Percentiles rank a stretch among this genome's conserved stretches.
phyloP scores from a whole-genome alignment of 2,113 vertebrate species.

The Helogale parvula region DNA sequence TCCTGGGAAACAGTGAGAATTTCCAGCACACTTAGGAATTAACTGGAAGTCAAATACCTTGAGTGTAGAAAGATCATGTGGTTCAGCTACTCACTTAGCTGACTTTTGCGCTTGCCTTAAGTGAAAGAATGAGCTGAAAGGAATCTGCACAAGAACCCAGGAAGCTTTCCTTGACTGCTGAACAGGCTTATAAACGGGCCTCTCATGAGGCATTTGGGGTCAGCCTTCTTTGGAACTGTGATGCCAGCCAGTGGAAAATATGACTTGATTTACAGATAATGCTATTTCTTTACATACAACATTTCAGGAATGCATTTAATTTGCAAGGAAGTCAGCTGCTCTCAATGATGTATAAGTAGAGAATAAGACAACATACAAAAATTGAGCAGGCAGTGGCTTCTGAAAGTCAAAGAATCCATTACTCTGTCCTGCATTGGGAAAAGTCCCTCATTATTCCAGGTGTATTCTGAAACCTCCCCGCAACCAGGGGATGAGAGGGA shows the following conservation, averaged over 20 bases:
- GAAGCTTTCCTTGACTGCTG: accelerated
- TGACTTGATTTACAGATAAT: not conserved
- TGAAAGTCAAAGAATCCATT: not conserved
- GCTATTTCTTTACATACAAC: not conserved
- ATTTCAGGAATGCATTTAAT: not conserved
- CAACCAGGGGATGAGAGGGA: not conserved
- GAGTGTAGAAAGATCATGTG: accelerated
- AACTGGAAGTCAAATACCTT: accelerated
- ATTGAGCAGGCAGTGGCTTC: not conserved
- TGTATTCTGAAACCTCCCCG: not conserved
- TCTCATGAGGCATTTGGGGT: not conserved
- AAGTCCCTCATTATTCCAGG: not conserved
- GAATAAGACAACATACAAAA: not conserved
- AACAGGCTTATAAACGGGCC: no score
- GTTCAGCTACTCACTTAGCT: not conserved
- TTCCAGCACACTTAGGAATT: not conserved
- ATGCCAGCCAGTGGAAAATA: constrained; percentile 23
- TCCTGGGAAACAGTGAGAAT: not conserved
- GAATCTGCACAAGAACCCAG: not conserved
- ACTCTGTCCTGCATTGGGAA: not conserved
- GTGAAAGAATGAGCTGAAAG: accelerated
- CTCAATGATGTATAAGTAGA: not conserved
- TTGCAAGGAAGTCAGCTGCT: not conserved
- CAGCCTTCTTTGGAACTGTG: not conserved
- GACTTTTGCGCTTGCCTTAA: not conserved